Evolutionary conservation across 2,888 invertebrate species (phyloP), one percentile per base, ranked within the genome.

Genomic region (Conus canariensis): DNA sequence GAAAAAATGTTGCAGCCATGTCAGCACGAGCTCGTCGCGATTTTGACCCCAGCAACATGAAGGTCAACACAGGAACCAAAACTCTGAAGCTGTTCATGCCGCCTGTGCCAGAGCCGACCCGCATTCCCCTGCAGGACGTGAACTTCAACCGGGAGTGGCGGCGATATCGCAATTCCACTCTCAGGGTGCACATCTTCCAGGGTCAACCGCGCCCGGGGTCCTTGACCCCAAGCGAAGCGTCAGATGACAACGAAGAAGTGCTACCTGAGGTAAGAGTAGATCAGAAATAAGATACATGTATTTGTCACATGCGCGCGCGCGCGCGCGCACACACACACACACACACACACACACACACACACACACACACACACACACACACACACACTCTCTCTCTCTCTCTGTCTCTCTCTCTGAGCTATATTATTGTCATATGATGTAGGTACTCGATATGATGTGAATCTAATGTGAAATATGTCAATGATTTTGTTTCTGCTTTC

Each of bases 181-280:
- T 96, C 19, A 91, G 94, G 85, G 89, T 96, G 9, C 93, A 95
- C 90, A 93, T 96, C 58, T 95, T 95, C 93, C 94, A 95, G 86
- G 95, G 95, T 30, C 92, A 92, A 86, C 95, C 95, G 10, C 92
- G 95, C n/a, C 95, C 95, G 9, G 95, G 95, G 7, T 95, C 95
- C n/a, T 92, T 96, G 9, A 95, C 96, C 19, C 95, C 95, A 10
- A 95, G 95, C 93, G 95, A 95, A 67, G 88, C 93, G 25, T 95
- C 95, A 8, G 95, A 95, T 89, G 94, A 94, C 88, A 95, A 95
- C 30, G 95, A 95, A 80, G 94, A 94, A n/a, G 93, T 93, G 19
- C 87, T 95, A 74, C 95, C 95, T 87, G 94, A 95, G 93, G 95
- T 95, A 92, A 25, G 90, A 22, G 22, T 5, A 14, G 14, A 60